Base-by-base conservation (phyloP, 2,888 invertebrate genomes). In the Pecten maximus region DNA sequence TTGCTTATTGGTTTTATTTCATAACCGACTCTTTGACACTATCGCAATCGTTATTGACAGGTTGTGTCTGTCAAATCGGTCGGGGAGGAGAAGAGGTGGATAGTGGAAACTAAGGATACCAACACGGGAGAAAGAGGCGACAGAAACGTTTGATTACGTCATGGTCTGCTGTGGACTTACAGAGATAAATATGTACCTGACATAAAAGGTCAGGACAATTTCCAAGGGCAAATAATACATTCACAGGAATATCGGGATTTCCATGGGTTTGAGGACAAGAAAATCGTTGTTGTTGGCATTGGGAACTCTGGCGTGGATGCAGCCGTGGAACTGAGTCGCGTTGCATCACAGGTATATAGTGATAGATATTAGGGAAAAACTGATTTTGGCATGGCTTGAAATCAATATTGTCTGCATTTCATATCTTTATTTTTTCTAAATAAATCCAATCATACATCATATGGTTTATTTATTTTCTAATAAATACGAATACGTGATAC, bases 81-180 rank as follows among this genome's bases (percentile, higher is more conserved):
- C 23, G 23, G 12, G 44, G 44, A 60, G 28, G 74, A 74, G 12
- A 74, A 3, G 23, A 74, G 23, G 91, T 97, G 97, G 97, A 92
- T 93, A 3, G 90, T 96, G 8, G 92, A 93, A 89, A 92, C 95
- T 6, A 92, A 93, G 90, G 94, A 96, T 91, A 94, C 90, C 91
- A 94, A 90, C 92, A 96, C 92, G 35, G 94, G 93, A n/a, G 2
- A 89, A 91, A n/a, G 92, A 91, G 19, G 90, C 92, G 19, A 92
- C 91, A 6, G 93, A 95, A 39, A 91, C 93, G 2, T 96, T 95
- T 94, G 96, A 96, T 91, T 95, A 94, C 12, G 95, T 96, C 0
- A 40, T 96, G 91, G 90, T 96, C 40, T 96, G 96, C 90, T 95
- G 95, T 0, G 96, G 96, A 1, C 96, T 86, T 95, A 95, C 92